These are phyloP conservation scores for Drosophila picticornis DNA, from an alignment of 2,888 invertebrate genomes.

Conservation along the genomic window DNA sequence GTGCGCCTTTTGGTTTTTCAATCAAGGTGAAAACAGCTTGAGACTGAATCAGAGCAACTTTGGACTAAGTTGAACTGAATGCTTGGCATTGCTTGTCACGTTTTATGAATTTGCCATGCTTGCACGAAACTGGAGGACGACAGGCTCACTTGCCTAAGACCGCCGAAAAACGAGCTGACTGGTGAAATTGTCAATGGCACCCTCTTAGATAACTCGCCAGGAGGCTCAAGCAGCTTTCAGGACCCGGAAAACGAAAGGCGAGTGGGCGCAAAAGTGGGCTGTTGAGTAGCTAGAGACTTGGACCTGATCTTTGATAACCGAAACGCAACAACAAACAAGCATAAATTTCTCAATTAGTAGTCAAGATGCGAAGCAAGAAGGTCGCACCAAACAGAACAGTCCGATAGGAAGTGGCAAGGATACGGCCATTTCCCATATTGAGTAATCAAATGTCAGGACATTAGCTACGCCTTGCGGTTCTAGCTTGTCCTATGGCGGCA, in stretches of 20 bases:
- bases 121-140: constrained; percentile 17
- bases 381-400: constrained; percentile 41
- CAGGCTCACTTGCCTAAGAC: constrained; percentile 2
- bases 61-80: constrained; percentile 17
- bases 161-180: constrained; percentile 56
- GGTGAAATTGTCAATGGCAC: constrained; percentile 56
- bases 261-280: constrained; percentile 7
- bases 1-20: constrained; percentile 66
- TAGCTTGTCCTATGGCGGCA: background rate
- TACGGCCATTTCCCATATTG: constrained; percentile 47
- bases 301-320: constrained; percentile 27
- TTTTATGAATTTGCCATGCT: constrained; percentile 71
- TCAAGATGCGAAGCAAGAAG: constrained; percentile 57
- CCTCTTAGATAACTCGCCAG: constrained; percentile 57
- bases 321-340: constrained; percentile 68
- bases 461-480: constrained; percentile 42
- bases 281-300: constrained; percentile 16
- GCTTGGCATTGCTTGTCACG: constrained; percentile 68
- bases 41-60: background rate
- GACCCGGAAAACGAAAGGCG: constrained; percentile 11
- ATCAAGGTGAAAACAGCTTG: constrained; percentile 60
- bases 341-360: constrained; percentile 80
- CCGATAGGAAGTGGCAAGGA: constrained; percentile 53
- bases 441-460: constrained; percentile 70
- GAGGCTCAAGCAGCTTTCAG: constrained; percentile 57